Evolutionary conservation across 1,140 invertebrate species (phyloP).

Genomic region (Oedothorax gibbosus): DNA sequence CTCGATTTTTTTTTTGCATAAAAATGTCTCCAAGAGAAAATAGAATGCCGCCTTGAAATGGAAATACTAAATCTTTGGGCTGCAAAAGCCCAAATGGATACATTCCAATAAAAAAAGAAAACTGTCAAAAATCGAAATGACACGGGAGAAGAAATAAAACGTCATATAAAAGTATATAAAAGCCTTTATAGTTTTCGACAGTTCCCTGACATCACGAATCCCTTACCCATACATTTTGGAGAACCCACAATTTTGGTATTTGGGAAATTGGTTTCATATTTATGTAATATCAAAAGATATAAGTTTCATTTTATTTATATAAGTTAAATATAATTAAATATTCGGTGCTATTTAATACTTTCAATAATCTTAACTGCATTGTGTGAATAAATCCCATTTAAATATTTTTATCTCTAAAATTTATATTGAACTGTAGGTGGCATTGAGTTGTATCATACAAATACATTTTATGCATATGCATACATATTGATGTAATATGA

Average conservation of each 20-base stretch:
- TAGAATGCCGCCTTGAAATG: neutral
- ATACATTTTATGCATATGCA: no score
- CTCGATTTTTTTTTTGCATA: neutral
- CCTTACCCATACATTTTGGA: neutral
- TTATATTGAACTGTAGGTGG: no score
- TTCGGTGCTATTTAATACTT: no score
- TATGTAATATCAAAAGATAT: neutral
- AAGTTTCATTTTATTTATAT: no score
- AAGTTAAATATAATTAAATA: no score
- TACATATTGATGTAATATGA: no score
- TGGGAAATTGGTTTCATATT: neutral
- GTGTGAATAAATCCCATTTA: no score
- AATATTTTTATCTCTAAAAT: no score
- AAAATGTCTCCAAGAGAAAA: neutral
- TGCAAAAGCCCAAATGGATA: slow-evolving; percentile 16
- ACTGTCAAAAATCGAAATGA: slow-evolving; percentile 10
- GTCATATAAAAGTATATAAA: slow-evolving; percentile 3
- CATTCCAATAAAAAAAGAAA: slow-evolving; percentile 9
- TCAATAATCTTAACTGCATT: no score
- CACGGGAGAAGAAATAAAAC: neutral
- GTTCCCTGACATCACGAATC: slow-evolving; percentile 10
- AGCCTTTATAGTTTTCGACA: slow-evolving; percentile 26
- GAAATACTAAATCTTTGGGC: slow-evolving; percentile 18
- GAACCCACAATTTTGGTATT: neutral
- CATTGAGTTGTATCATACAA: no score